A percentile compares a stretch with the other conserved stretches of the same genome.
phyloP scores from a whole-genome alignment of 2,113 vertebrate species.

The Ctenomys sociabilis region DNA sequence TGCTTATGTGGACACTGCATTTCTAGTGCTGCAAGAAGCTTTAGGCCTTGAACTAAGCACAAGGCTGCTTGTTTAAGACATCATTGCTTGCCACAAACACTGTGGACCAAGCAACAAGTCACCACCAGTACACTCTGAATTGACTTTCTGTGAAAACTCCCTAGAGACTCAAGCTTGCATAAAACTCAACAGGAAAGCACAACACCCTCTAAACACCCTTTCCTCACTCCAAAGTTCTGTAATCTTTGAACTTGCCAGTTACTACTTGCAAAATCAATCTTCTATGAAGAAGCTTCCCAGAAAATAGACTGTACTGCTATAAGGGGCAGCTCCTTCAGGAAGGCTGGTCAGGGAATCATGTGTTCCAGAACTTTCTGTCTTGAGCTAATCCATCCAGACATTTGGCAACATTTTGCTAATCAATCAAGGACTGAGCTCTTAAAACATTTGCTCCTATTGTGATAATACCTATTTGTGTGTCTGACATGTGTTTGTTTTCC shows the following conservation, averaged over 20 bases:
- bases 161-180: slow-evolving; percentile 31
- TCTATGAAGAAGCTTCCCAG: background rate
- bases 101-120: slow-evolving; percentile 40
- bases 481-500: background rate
- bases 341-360: background rate
- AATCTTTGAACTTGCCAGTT: background rate
- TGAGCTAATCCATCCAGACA: background rate
- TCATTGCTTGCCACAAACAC: background rate
- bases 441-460: background rate
- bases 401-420: background rate
- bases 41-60: background rate
- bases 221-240: background rate
- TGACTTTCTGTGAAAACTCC: slow-evolving; percentile 39
- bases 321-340: background rate
- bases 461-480: too few relatives aligned
- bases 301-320: background rate
- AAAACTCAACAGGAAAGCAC: slow-evolving; percentile 4
- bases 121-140: background rate
- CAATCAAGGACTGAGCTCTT: background rate
- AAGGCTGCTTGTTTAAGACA: background rate
- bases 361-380: slow-evolving; percentile 21
- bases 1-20: background rate
- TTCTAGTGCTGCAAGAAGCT: background rate
- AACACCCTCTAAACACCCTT: background rate
- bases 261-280: slow-evolving; percentile 21